Base-by-base conservation (phyloP, 2,888 invertebrate genomes). In the Maniola hyperantus region DNA sequence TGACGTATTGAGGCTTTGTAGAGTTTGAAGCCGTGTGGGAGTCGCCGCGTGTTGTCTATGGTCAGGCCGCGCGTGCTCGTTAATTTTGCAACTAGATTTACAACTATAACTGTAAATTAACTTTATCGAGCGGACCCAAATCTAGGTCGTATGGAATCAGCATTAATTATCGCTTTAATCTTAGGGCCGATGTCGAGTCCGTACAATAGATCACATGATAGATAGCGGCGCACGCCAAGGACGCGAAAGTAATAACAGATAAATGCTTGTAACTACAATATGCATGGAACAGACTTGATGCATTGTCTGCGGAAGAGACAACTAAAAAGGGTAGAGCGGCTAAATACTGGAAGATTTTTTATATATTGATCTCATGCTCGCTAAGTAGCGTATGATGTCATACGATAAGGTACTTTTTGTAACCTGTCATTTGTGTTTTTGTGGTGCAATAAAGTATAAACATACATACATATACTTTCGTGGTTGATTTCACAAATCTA, bases 101-200 rank as follows among this genome's bases (percentile, higher is more conserved):
- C 87, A 89, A 89, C 89, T 88, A 90, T 88, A 91, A 90, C 91
- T 89, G 91, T 91, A 90, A 90, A 91, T 91, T 91, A 90, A 89
- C 85, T 91, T 89, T 89, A 89, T 89, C 91, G 88, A 89, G 85
- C 88, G 83, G 83, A 83, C 83, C 86, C 84, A 84, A 87, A 91
- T 86, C 86, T 91, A 89, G 91, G 91, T 91, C 91, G 91, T 91
- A 91, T 91, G 92, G 90, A 91, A 91, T 92, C 91, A 91, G 89
- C 91, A 91, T 91, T 91, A 91, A 91, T 91, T 91, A 91, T 91
- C 88, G 88, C 85, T 89, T 84, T 89, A 91, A 91, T 91, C 91
- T 91, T 83, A 87, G 87, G 86, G 88, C 85, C 89, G 88, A 88
- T 88, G 88, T 87, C 84, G 89, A 83, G 79, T 83, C 81, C 83